These are phyloP conservation scores for Drosophila formosana DNA, from an alignment of 2,888 invertebrate genomes.

Conservation along the genomic window DNA sequence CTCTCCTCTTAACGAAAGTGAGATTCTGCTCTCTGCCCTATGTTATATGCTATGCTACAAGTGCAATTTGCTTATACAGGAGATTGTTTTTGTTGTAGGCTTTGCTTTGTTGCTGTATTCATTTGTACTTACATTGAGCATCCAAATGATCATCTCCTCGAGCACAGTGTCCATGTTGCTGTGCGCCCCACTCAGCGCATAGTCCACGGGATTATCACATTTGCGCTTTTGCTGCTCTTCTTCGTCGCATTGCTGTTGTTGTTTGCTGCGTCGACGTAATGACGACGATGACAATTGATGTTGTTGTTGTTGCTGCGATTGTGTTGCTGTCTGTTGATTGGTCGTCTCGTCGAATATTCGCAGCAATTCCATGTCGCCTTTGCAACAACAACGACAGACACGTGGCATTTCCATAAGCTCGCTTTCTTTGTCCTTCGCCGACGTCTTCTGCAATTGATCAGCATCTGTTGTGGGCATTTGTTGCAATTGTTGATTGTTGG, in stretches of 20 bases:
- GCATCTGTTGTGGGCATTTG: conserved; percentile 23
- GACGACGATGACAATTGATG: conserved; percentile 10
- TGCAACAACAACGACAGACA: conserved; percentile 67
- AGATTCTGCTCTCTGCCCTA: neutral
- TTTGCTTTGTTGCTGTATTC: neutral
- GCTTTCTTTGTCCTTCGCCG: conserved; percentile 5
- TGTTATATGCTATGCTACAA: conserved; percentile 5
- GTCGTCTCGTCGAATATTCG: conserved; percentile 39
- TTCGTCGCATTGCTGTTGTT: conserved; percentile 5
- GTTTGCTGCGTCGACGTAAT: conserved; percentile 26
- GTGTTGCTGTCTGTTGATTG: conserved; percentile 9
- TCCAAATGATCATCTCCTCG: conserved; percentile 71
- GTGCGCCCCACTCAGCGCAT: conserved; percentile 63
- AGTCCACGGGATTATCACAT: conserved; percentile 67
- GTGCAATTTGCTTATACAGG: conserved; percentile 1
- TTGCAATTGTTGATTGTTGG: conserved; percentile 22
- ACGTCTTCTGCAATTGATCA: conserved; percentile 13
- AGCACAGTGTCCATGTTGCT: conserved; percentile 66
- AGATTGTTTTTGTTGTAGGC: neutral
- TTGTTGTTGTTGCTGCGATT: neutral
- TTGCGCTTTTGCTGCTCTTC: conserved; percentile 46
- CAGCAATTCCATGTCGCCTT: conserved; percentile 57
- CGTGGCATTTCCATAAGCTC: conserved; percentile 50
- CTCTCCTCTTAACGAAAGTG: conserved; percentile 3
- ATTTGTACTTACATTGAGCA: conserved; percentile 66